A percentile compares a stretch with the other conserved stretches of the same genome.
phyloP scores from a whole-genome alignment of 1,140 invertebrate species.

The Drosophila watanabei region DNA sequence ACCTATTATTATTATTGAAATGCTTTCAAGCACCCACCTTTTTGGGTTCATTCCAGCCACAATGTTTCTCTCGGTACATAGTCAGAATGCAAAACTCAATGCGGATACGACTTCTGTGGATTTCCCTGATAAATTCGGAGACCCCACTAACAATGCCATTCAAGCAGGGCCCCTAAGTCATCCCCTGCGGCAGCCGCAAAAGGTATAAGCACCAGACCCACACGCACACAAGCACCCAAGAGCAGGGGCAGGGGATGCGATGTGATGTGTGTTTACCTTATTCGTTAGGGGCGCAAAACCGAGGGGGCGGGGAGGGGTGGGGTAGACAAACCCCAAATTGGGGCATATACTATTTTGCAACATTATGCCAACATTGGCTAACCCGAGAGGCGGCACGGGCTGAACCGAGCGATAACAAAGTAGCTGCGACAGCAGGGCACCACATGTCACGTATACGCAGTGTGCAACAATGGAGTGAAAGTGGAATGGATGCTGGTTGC shows the following conservation, averaged over 20 bases:
- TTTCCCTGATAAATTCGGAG: conserved; percentile 27
- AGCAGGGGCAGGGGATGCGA: conserved; percentile 12
- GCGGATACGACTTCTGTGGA: conserved; percentile 25
- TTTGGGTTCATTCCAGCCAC: not conserved
- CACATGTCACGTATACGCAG: conserved; percentile 74
- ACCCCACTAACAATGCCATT: conserved; percentile 49
- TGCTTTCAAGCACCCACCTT: not conserved
- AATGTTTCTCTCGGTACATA: conserved; percentile 1
- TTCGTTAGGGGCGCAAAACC: conserved; percentile 13
- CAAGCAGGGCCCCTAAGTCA: conserved; percentile 20
- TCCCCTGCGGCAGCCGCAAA: conserved; percentile 66
- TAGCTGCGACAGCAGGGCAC: conserved; percentile 60
- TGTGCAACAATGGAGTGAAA: conserved; percentile 74
- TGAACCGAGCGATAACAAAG: conserved; percentile 59
- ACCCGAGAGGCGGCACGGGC: conserved; percentile 53
- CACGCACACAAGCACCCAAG: conserved; percentile 17
- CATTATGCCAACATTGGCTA: conserved; percentile 65
- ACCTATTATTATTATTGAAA: not conserved
- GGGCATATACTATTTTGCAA: conserved; percentile 63
- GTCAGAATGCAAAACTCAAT: conserved; percentile 34
- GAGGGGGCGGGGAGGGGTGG: not conserved
- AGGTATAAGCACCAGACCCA: conserved; percentile 55
- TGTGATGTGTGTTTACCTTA: conserved; percentile 78
- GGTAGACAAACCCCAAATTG: conserved; percentile 68
- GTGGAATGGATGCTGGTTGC: conserved; percentile 51